Percentiles rank a stretch among this genome's conserved stretches.
Conservation (phyloP, 92 coral and sea anemone species). For the Siderastrea siderea region DNA sequence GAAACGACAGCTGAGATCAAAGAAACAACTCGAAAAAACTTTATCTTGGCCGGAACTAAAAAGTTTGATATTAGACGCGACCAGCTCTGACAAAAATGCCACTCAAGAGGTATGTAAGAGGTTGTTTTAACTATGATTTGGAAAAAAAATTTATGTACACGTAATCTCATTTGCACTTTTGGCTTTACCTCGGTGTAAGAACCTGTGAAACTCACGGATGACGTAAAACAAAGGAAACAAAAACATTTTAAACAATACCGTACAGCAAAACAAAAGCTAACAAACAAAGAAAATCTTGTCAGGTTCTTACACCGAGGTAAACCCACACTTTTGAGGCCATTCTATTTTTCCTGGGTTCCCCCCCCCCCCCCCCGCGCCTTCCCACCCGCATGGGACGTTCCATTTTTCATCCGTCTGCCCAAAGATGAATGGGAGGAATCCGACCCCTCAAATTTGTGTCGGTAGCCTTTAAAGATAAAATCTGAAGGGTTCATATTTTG, state of each 20-base stretch:
- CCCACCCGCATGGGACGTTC: neutral
- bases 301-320: no score
- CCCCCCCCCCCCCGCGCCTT: no score
- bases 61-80: conserved; percentile 75
- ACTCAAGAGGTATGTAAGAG: conserved; percentile 73
- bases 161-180: neutral
- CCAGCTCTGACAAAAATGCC: conserved; percentile 66
- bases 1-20: conserved; percentile 86
- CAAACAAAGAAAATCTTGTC: no score
- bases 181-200: no score
- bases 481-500: no score
- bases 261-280: no score
- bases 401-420: neutral
- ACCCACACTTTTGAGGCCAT: neutral
- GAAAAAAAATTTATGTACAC: neutral
- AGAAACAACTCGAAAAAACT: conserved; percentile 70
- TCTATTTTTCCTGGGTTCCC: no score
- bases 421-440: neutral
- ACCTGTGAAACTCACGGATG: no score
- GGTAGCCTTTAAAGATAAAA: neutral
- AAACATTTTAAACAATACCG: no score
- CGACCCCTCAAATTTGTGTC: neutral
- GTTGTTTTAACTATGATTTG: no score
- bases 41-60: conserved; percentile 90
- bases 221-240: no score